Conservation (phyloP, 2,113 vertebrate species). For the Empidonax alnorum region DNA sequence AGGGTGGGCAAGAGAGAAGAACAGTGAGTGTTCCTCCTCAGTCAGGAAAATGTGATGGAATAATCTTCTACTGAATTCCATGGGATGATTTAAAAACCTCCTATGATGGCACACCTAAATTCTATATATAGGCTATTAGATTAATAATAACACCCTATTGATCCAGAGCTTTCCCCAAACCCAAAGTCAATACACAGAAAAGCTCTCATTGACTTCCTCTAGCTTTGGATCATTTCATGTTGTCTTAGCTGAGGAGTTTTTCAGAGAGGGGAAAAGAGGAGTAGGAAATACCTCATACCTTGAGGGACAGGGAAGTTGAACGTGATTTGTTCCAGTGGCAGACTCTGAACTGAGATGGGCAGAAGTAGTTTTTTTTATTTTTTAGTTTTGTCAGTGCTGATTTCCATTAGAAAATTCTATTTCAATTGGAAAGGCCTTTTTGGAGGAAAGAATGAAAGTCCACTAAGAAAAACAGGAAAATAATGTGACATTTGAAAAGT, state of each 20-base stretch:
- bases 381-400: not conserved
- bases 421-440: not conserved
- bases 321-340: not conserved
- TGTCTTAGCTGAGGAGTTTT: not conserved
- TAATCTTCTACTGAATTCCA: not conserved
- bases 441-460: not conserved
- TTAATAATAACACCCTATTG: slow-evolving; percentile 30
- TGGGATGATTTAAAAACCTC: not conserved
- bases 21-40: not conserved
- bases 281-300: not conserved
- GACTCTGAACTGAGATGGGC: not conserved
- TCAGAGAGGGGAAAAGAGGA: not conserved
- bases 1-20: not conserved
- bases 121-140: slow-evolving; percentile 11
- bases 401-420: not conserved
- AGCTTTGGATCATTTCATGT: slow-evolving; percentile 7
- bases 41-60: not conserved
- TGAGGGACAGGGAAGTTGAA: not conserved
- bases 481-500: not conserved
- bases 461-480: not conserved
- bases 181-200: not conserved
- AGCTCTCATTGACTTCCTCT: slow-evolving; percentile 17
- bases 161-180: slow-evolving; percentile 10
- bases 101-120: not conserved
- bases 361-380: not conserved